These are phyloP conservation scores for Anoplolepis gracilipes DNA, from an alignment of 1,140 invertebrate genomes.

Conservation along the genomic window DNA sequence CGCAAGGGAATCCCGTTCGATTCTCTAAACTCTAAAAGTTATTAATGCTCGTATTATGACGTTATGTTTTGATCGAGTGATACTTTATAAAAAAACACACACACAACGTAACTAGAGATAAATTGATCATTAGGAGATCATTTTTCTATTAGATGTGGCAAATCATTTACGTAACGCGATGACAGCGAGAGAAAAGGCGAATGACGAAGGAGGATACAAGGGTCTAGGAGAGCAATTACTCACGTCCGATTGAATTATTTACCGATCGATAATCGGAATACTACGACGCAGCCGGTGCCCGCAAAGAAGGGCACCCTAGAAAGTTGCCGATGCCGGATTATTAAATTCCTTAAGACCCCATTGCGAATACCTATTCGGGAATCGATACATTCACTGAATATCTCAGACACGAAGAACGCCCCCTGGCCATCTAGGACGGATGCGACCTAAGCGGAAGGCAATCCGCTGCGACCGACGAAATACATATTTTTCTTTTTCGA, in stretches of 20 bases:
- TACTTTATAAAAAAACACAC: not conserved
- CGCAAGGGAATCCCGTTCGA: not conserved
- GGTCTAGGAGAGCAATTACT: constrained; percentile 66
- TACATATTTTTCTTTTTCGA: constrained; percentile 18
- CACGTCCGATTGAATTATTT: constrained; percentile 78
- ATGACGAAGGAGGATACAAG: not conserved
- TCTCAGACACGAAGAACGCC: constrained; percentile 80
- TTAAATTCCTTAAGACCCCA: constrained; percentile 85
- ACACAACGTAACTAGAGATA: not conserved
- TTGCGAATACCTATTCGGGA: constrained; percentile 83
- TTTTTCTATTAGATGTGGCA: constrained; percentile 34
- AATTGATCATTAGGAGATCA: constrained; percentile 39
- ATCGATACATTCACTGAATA: constrained; percentile 86
- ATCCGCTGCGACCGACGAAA: constrained; percentile 27
- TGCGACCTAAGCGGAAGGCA: constrained; percentile 49
- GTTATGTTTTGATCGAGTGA: not conserved
- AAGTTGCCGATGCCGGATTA: constrained; percentile 84
- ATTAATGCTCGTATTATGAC: not conserved
- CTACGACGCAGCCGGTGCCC: constrained; percentile 52
- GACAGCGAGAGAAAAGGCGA: not conserved
- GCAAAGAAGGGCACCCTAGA: constrained; percentile 74
- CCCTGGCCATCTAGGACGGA: constrained; percentile 62
- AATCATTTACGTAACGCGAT: constrained; percentile 39
- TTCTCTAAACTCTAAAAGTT: not conserved
- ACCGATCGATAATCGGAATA: constrained; percentile 74